Conservation (phyloP, 2,888 invertebrate species). For the Hedychridium roseum region DNA sequence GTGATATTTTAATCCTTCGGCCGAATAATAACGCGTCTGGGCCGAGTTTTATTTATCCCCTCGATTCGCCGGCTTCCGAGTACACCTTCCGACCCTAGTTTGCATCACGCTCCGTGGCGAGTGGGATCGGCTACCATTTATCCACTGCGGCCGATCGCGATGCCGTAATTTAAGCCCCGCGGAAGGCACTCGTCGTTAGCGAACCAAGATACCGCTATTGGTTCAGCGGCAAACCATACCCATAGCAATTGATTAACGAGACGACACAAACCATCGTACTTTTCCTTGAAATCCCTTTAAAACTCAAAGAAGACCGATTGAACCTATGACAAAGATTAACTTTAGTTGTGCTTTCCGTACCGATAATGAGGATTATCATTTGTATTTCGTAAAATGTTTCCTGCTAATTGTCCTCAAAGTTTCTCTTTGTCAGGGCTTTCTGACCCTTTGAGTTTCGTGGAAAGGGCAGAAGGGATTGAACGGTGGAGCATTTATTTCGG, state of each 20-base stretch:
- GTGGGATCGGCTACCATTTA: conserved; percentile 38
- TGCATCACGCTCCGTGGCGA: conserved; percentile 31
- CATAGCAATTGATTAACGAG: too few species aligned
- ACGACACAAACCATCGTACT: too few species aligned
- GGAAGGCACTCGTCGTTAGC: conserved; percentile 29
- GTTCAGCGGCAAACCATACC: conserved; percentile 16
- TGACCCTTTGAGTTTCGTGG: background rate
- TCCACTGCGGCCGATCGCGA: conserved; percentile 34
- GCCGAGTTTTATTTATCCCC: conserved; percentile 21
- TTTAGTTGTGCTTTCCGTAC: too few species aligned
- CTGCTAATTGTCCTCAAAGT: too few species aligned
- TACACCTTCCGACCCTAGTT: conserved; percentile 38
- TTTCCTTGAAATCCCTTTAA: too few species aligned
- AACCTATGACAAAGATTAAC: too few species aligned
- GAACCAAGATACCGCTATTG: conserved; percentile 21
- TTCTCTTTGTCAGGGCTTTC: too few species aligned
- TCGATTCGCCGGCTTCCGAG: conserved; percentile 26
- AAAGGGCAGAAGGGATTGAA: conserved; percentile 1
- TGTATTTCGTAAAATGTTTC: too few species aligned
- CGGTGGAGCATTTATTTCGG: conserved; percentile 22
- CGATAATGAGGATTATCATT: too few species aligned
- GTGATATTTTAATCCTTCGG: too few species aligned
- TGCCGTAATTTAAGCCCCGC: conserved; percentile 35
- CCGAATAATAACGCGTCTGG: too few species aligned
- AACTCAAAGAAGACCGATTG: too few species aligned